Base-by-base conservation (phyloP, 1,140 invertebrate genomes). In the Pseudomyrmex flavicornis region DNA sequence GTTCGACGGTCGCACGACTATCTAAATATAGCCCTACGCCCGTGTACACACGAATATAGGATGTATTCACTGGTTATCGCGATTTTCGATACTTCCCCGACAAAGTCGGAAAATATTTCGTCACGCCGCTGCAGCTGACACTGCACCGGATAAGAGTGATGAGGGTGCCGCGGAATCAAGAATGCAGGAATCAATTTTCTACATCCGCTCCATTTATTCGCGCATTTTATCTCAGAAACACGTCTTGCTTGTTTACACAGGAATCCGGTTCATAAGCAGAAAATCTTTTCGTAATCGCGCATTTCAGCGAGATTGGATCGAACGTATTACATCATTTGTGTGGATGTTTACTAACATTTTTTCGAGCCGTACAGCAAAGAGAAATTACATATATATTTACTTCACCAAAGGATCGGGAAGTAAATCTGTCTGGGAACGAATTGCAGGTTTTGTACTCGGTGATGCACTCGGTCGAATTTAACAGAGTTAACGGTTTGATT, bases 81-180 rank as follows among this genome's bases (percentile, higher is more conserved):
- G 63, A 84, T 82, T 69, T 84, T 70, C 83, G 76, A 80, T 84
- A 84, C 75, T 79, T 52, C 17, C 26, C 50, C 63, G 63, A 59
- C 76, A 70, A 80, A 80, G 76, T 80, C 66, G 66, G 76, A 80
- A 80, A 80, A 80, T 80, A 80, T 80, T 80, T 80, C 76, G 76
- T 80, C 76, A 80, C 65, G 68, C 46, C 66, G 76, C 76, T 79
- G 76, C 76, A 58, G 65, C 76, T 79, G 76, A 79, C 76, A 70
- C 54, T 26, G 76, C 76, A 35, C 66, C 76, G 76, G 76, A 80
- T 80, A 80, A 80, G 66, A 80, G 76, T 59, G 76, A 80, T 70
- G 65, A 80, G 54, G 66, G 54, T 35, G 66, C 44, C 66, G 66
- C 68, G 2, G 76, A 80, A 80, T 80, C 76, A 80, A 80, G 66